A percentile compares a stretch with the other conserved stretches of the same genome.
These are phyloP conservation scores for Cossypha polioptera DNA, from an alignment of 2,797 vertebrate genomes.

Conservation along the genomic window DNA sequence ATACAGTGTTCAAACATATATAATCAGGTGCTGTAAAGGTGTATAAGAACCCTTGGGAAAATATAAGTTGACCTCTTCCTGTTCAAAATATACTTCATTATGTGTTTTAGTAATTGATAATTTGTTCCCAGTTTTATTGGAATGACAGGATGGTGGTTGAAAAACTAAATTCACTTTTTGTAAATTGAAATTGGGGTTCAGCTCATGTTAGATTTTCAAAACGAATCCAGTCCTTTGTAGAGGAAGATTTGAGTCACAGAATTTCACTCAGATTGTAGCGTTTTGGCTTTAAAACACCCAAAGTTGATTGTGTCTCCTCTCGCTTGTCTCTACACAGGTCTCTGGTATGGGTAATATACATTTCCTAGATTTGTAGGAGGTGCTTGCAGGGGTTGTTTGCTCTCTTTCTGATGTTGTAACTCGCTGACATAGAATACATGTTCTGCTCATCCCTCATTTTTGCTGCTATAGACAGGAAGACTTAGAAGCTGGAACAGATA, in stretches of 20 bases:
- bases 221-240: rapidly evolving
- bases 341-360: not conserved
- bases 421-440: not conserved
- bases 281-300: not conserved
- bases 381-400: not conserved
- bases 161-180: not conserved
- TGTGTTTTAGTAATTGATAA: not conserved
- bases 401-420: not conserved
- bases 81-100: not conserved
- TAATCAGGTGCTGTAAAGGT: not conserved
- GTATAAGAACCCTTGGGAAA: not conserved
- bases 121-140: not conserved
- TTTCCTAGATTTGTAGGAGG: not conserved
- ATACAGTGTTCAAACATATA: not conserved
- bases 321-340: not conserved
- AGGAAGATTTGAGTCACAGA: not conserved
- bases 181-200: not conserved
- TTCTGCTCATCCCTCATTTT: not conserved
- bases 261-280: rapidly evolving
- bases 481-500: not conserved
- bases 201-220: not conserved
- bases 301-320: not conserved
- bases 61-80: not conserved
- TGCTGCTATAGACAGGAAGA: not conserved
- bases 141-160: not conserved